Evolutionary conservation across 1,140 invertebrate genomes (phyloP).

Genomic region (Tetramorium alpestre): DNA sequence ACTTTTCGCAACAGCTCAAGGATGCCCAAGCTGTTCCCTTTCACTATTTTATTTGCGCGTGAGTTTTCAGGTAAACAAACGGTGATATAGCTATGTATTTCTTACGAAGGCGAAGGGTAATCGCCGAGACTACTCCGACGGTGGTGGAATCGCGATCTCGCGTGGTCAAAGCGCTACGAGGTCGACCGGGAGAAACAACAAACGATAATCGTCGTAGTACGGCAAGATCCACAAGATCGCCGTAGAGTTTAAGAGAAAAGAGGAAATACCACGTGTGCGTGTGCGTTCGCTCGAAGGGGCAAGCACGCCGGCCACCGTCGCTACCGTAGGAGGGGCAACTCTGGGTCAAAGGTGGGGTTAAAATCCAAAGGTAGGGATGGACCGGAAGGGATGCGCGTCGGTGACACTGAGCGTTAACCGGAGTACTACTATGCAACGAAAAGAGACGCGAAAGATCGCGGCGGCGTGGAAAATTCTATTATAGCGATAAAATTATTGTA

Average conservation of each 20-base stretch:
- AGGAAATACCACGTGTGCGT: slow-evolving; percentile 41
- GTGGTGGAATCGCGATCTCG: slow-evolving; percentile 33
- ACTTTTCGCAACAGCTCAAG: background rate
- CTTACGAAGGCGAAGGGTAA: slow-evolving; percentile 25
- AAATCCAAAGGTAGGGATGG: slow-evolving; percentile 40
- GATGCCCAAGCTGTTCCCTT: background rate
- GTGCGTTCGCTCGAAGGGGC: slow-evolving; percentile 17
- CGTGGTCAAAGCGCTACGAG: slow-evolving; percentile 48
- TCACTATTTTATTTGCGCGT: background rate
- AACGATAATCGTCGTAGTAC: slow-evolving; percentile 63
- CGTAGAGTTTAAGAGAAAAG: slow-evolving; percentile 1
- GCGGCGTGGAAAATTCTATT: background rate
- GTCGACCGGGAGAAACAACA: slow-evolving; percentile 59
- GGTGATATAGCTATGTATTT: background rate
- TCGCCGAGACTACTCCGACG: background rate
- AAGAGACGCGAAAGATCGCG: slow-evolving; percentile 50
- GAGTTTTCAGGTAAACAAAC: slow-evolving; percentile 5
- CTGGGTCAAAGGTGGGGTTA: slow-evolving; percentile 40
- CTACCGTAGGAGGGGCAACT: slow-evolving; percentile 61
- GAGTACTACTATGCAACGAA: slow-evolving; percentile 12
- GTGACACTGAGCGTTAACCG: slow-evolving; percentile 46
- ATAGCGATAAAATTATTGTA: background rate
- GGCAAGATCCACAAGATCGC: slow-evolving; percentile 50
- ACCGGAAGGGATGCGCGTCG: slow-evolving; percentile 42
- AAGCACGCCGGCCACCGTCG: slow-evolving; percentile 11